These are phyloP conservation scores for Scaptodrosophila lebanonensis DNA, from an alignment of 1,140 invertebrate species.

Conservation along the genomic window DNA sequence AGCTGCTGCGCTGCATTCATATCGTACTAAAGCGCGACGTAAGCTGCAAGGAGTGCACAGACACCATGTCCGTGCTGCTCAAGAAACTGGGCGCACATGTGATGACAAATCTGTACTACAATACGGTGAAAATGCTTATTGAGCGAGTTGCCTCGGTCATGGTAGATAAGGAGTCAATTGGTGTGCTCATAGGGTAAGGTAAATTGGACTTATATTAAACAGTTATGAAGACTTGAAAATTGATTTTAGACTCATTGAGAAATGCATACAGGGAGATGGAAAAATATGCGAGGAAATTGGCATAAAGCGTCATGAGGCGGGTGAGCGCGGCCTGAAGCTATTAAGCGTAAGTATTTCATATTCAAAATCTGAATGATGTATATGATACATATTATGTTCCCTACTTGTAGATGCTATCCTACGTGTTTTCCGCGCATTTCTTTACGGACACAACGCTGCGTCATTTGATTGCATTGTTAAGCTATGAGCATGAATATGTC, in stretches of 20 bases:
- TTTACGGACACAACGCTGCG: slow-evolving; percentile 89
- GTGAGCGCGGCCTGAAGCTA: slow-evolving; percentile 88
- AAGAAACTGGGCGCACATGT: slow-evolving; percentile 95
- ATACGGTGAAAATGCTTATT: slow-evolving; percentile 95
- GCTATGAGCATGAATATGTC: slow-evolving; percentile 88
- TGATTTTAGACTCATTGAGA: slow-evolving; percentile 57
- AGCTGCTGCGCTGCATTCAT: slow-evolving; percentile 90
- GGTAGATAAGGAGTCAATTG: slow-evolving; percentile 92
- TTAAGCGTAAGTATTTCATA: slow-evolving; percentile 80
- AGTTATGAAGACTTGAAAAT: slow-evolving; percentile 2
- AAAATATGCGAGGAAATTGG: slow-evolving; percentile 82
- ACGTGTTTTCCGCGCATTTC: slow-evolving; percentile 95
- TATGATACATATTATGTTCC: not conserved
- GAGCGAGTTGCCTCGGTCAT: slow-evolving; percentile 96
- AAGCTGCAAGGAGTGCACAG: slow-evolving; percentile 93
- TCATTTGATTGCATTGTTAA: slow-evolving; percentile 87
- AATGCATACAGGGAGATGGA: slow-evolving; percentile 69
- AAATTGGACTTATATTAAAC: not conserved
- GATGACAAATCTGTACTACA: slow-evolving; percentile 96
- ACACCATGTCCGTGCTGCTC: slow-evolving; percentile 86
- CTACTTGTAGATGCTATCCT: slow-evolving; percentile 81
- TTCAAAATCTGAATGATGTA: not conserved
- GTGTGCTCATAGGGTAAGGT: slow-evolving; percentile 83
- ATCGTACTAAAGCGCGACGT: slow-evolving; percentile 91
- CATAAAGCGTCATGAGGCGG: slow-evolving; percentile 87